Percentiles rank a stretch among this genome's conserved stretches.
These are phyloP conservation scores for Branchellion lobata DNA, from an alignment of 2,888 invertebrate genomes.

Conservation along the genomic window DNA sequence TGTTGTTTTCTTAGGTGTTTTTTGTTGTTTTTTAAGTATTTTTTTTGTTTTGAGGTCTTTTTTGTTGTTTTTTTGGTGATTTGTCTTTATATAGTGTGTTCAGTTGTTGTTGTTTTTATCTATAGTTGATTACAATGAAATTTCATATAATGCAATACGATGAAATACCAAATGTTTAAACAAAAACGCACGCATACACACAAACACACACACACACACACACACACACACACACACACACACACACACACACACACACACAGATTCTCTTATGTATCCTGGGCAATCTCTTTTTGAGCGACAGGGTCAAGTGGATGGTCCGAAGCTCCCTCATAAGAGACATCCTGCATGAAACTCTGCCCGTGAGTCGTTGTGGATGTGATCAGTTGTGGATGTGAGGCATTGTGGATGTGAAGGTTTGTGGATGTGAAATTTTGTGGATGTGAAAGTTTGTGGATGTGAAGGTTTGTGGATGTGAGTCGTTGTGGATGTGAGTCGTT, in stretches of 20 bases:
- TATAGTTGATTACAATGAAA: no score
- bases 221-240: no score
- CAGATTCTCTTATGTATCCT: constrained; percentile 70
- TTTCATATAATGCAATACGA: no score
- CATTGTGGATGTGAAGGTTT: neutral
- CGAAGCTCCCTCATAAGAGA: constrained; percentile 55
- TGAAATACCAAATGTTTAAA: no score
- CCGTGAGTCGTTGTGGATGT: constrained; percentile 1
- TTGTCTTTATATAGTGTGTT: constrained; percentile 6
- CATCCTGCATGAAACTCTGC: constrained; percentile 54
- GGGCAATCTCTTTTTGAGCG: constrained; percentile 66
- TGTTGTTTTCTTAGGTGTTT: no score
- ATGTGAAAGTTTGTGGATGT: neutral
- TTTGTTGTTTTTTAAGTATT: no score
- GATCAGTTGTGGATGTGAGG: neutral
- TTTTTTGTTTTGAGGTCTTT: no score
- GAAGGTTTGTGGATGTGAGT: neutral
- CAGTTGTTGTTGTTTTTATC: no score
- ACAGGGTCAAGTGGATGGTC: constrained; percentile 24
- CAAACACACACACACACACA: no score
- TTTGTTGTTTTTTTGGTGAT: constrained; percentile 28
- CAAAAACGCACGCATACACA: no score
- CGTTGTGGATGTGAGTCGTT: neutral
- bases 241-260: neutral
- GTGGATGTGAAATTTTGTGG: neutral